These are phyloP conservation scores for Sarcophaga peregrina DNA, from an alignment of 1,140 invertebrate species.

Conservation along the genomic window DNA sequence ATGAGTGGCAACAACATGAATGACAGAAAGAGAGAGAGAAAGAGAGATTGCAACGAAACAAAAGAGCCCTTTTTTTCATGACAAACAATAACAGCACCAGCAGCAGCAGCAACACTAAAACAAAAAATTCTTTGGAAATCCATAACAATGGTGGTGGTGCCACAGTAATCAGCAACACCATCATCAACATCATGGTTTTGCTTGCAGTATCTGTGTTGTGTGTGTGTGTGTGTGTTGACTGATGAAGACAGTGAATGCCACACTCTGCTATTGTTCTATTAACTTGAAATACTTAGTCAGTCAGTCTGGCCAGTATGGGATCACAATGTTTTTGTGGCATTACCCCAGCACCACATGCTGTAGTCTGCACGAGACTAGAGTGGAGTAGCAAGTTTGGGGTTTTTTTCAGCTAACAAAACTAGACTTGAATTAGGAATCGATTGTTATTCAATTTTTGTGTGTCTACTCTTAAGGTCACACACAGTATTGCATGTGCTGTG, in stretches of 20 bases:
- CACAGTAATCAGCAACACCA: background rate
- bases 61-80: conserved; percentile 26
- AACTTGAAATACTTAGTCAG: background rate
- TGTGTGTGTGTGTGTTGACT: background rate
- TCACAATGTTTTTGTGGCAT: no score
- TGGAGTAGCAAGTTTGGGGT: background rate
- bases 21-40: background rate
- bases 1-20: background rate
- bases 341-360: no score
- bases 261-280: background rate
- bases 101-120: background rate
- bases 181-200: background rate
- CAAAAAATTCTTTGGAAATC: background rate
- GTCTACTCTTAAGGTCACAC: background rate
- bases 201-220: no score
- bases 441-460: conserved; percentile 14
- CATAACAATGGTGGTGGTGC: background rate
- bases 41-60: background rate
- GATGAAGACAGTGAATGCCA: background rate
- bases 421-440: conserved; percentile 27
- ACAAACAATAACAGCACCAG: background rate
- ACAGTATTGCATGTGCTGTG: background rate
- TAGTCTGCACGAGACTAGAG: no score
- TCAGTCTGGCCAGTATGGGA: no score
- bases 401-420: conserved; percentile 31